Base-by-base conservation (phyloP, 2,888 invertebrate species). In the Protula sp. region DNA sequence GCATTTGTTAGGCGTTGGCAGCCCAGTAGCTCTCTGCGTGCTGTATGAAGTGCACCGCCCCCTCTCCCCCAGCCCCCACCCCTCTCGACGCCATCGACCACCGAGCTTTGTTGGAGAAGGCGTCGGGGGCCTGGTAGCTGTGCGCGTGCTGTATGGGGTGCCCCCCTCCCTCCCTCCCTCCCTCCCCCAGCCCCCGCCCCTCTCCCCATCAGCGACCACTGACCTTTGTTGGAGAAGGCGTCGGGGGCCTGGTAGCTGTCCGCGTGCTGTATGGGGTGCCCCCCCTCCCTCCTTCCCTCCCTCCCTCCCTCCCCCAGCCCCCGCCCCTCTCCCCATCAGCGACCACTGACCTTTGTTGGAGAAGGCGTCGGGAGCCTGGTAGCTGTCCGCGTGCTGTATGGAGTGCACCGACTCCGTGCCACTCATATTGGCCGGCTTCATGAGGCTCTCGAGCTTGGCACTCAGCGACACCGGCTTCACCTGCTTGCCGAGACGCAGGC, bases 371-470 rank as follows among this genome's bases (percentile, higher is more conserved):
- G 9, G 9, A 14, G 9, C 38, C 9, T 9, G 9, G 38, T 38
- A 38, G 38, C 9, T 14, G 9, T 38, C 38, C 19, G 38, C 38
- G 9, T 38, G 38, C 9, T 9, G 9, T 9, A 38, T 9, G 3
- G 60, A 60, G 26, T 57, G 59, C 19, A 59, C 47, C n/a, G 62
- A 62, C 27, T 62, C 62, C 2, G 58, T 59, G 19, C 52, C 29
- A 30, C 54, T 55, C 55, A 50, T 30, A 9, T 50, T 22, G 5
- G 14, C 14, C 3, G 51, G 52, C n/a, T 48, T 26, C 47, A 61
- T 61, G 27, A 61, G 30, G 2, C 31, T 58, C 29, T 55, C 58
- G 30, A 61, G n/a, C 22, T 55, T 60, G n/a, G 62, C 62, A 48
- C 59, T 56, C 5, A 62, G 26, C 3, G 62, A 59, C n/a, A 62